These are phyloP conservation scores for Mimachlamys varia DNA, from an alignment of 2,888 invertebrate species.

Conservation along the genomic window DNA sequence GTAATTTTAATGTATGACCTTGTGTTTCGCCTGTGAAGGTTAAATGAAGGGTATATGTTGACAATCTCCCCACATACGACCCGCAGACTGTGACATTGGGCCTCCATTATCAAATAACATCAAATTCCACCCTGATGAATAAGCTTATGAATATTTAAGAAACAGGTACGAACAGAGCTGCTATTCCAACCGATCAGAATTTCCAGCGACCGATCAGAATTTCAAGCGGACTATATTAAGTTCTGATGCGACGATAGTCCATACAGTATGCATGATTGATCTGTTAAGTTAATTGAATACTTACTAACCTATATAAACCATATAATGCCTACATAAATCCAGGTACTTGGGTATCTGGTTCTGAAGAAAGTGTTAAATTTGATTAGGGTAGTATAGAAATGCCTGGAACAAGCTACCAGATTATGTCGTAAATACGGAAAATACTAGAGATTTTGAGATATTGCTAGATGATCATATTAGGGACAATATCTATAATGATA, in stretches of 20 bases:
- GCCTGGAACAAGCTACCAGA: no score
- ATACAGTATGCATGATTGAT: neutral
- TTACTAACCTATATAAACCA: no score
- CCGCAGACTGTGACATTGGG: neutral
- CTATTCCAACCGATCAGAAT: neutral
- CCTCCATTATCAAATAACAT: neutral
- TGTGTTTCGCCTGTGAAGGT: neutral
- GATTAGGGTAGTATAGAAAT: no score
- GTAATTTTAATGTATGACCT: neutral
- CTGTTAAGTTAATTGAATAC: neutral
- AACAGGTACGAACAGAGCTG: neutral
- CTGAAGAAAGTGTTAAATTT: no score
- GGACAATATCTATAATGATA: no score
- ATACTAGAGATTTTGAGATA: no score
- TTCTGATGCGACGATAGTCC: neutral
- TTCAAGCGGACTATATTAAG: neutral
- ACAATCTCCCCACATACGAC: neutral
- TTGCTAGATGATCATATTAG: no score
- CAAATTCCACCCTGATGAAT: neutral
- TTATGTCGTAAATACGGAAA: no score
- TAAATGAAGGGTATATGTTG: slow-evolving; percentile 9
- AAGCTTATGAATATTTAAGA: neutral
- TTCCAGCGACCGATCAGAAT: neutral
- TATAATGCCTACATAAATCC: no score
- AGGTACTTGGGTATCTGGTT: no score